These are phyloP conservation scores for Melolontha melolontha DNA, from an alignment of 2,888 invertebrate species.

Conservation along the genomic window DNA sequence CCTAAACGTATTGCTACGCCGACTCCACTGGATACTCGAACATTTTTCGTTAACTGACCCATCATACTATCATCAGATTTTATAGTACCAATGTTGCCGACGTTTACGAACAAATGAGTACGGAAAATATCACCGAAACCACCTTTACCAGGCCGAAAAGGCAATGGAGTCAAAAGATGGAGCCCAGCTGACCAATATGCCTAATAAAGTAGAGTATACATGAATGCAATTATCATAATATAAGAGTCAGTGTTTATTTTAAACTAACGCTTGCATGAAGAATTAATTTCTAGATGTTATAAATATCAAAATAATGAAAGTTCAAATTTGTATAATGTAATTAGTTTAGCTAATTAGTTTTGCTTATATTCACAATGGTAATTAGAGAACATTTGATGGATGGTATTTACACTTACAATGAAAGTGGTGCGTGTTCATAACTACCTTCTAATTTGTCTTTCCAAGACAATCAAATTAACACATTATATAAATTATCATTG, in stretches of 20 bases:
- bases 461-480: too few species aligned
- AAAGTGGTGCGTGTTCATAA: too few species aligned
- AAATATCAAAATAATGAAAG: too few species aligned
- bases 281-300: too few species aligned
- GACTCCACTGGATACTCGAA: constrained; percentile 82
- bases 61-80: constrained; percentile 65
- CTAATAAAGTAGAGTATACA: constrained; percentile 59
- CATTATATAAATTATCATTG: too few species aligned
- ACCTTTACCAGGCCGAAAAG: constrained; percentile 83
- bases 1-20: constrained; percentile 89
- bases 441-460: too few species aligned
- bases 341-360: too few species aligned
- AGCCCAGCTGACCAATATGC: constrained; percentile 88
- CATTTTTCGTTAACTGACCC: constrained; percentile 66
- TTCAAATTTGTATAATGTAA: too few species aligned
- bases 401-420: too few species aligned
- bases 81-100: constrained; percentile 81
- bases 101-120: constrained; percentile 90
- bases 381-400: too few species aligned
- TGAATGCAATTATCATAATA: background rate
- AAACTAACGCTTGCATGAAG: background rate
- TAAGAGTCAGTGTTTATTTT: background rate
- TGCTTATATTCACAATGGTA: too few species aligned
- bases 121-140: constrained; percentile 87
- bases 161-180: constrained; percentile 91